Percentiles rank a stretch among this genome's conserved stretches.
phyloP scores from a whole-genome alignment of 92 coral and sea anemone species.

The Parazoanthus swiftii region DNA sequence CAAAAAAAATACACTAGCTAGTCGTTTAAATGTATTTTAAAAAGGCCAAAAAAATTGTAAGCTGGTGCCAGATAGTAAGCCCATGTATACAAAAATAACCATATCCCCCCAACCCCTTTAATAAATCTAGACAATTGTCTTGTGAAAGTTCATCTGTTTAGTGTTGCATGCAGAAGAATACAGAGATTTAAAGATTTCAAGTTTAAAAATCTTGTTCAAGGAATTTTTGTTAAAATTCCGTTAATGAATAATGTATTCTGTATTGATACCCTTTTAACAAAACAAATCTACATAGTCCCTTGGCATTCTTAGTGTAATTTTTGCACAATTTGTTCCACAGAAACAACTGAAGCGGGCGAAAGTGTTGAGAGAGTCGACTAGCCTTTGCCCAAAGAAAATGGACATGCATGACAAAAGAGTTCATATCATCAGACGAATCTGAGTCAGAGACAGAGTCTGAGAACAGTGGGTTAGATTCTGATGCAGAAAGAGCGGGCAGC shows the following conservation, averaged over 20 bases:
- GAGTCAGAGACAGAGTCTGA: neutral
- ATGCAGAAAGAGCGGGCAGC: constrained; percentile 23
- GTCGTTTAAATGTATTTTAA: neutral
- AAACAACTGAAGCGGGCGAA: neutral
- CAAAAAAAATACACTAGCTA: neutral
- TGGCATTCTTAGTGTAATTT: neutral
- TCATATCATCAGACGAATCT: neutral
- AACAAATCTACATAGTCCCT: too few species aligned
- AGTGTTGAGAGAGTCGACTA: neutral
- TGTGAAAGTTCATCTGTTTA: neutral
- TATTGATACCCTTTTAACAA: too few species aligned
- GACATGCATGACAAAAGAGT: neutral
- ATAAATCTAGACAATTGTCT: neutral
- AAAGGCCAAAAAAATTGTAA: neutral
- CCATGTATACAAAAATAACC: neutral
- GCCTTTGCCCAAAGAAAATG: neutral
- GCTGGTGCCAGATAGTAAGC: neutral
- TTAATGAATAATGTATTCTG: too few species aligned
- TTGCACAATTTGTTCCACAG: neutral
- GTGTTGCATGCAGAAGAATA: neutral
- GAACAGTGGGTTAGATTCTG: neutral
- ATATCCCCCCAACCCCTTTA: neutral
- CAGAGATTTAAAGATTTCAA: neutral
- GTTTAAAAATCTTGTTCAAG: neutral
- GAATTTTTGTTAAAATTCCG: too few species aligned